Conservation (phyloP, 2,113 vertebrate genomes). For the Clinocottus analis region DNA sequence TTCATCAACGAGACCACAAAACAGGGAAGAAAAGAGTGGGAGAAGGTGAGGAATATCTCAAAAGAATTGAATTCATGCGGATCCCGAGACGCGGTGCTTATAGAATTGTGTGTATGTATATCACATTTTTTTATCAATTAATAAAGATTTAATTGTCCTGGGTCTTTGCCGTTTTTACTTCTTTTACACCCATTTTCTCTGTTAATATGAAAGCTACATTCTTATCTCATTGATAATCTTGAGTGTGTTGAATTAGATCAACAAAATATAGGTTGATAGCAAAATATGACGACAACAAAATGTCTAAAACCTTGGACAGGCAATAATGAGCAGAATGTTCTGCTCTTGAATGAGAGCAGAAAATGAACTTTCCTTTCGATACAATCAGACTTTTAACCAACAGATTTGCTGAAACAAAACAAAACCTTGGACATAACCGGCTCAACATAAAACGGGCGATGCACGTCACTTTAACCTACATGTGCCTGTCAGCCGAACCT, state of each 20-base stretch:
- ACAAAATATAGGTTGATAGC: background rate
- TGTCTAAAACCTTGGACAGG: background rate
- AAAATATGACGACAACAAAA: background rate
- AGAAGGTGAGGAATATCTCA: background rate
- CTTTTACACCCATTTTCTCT: background rate
- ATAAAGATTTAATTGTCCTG: background rate
- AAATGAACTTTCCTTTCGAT: background rate
- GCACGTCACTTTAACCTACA: conserved; percentile 51
- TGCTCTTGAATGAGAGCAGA: too few species aligned
- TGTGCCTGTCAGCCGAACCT: conserved; percentile 50
- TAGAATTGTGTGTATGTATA: background rate
- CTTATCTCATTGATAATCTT: background rate
- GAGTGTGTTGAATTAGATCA: background rate
- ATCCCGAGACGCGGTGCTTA: background rate
- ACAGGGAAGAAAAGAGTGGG: background rate
- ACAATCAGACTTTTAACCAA: background rate
- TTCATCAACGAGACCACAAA: background rate
- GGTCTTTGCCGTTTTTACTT: background rate
- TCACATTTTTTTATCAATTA: background rate
- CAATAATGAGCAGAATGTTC: too few species aligned
- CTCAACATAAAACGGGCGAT: conserved; percentile 15
- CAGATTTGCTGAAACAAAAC: background rate
- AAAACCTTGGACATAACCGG: background rate
- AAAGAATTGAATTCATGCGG: background rate
- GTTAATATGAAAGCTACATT: background rate